Evolutionary conservation across 2,113 vertebrate genomes (phyloP), one percentile per base, ranked within the genome.

Genomic region (Syngnathus typhle): DNA sequence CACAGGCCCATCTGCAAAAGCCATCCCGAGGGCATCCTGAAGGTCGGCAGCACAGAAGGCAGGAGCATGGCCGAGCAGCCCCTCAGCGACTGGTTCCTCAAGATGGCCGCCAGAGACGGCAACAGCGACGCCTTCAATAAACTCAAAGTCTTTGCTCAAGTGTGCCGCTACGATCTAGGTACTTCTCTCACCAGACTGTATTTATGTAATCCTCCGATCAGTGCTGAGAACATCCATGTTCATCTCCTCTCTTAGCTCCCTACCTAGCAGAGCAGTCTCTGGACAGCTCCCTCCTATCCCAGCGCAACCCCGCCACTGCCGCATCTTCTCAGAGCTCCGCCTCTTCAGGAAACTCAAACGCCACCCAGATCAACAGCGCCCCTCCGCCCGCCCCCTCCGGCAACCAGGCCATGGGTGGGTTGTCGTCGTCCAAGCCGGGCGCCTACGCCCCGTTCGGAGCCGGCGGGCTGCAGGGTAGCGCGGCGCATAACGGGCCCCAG

Each of bases 61-160:
- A 93, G 91, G 85, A 93, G 93, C 75, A 88, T 94, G 68, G 91
- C 93, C 0, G 94, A 96, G 84, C 95, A 98, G 83, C 80, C 94
- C 52, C 93, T 98, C 74, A 94, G 93, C 0, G 95, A 98, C 68
- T 98, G 96, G 96, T 96, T 98, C 88, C 94, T 94, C 41, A 95
- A 95, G 85, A 91, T 93, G 85, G 87, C 92, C 71, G 87, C 91
- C 74, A 94, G 91, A 79, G 89, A 93, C 68, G 93, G 91, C 69
- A 88, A 87, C 92, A 95, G 84, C 39, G 95, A 98, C 78, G 92
- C 93, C 0, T 94, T 96, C 88, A 93, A 94, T 86, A 95, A 95
- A 87, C 94, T 98, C 83, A 95, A 94, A 81, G 91, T 98, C 43
- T 98, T 96, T 18, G 95, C 96, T 69, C 94, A 98, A 95, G 94